phyloP scores from a whole-genome alignment of 2,888 invertebrate species.

The Strigamia maritima region DNA sequence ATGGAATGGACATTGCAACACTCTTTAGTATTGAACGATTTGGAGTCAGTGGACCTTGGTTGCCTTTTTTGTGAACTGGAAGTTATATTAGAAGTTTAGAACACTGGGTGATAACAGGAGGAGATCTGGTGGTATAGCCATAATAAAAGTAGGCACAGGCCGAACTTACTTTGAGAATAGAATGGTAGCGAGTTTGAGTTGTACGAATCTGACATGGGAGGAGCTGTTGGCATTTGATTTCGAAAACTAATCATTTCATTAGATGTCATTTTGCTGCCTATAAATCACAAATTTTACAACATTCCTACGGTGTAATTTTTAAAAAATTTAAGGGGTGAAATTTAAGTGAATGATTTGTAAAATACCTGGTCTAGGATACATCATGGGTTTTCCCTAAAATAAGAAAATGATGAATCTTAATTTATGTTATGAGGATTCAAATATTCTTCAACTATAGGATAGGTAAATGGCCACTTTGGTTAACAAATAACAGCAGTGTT shows the following conservation, averaged over 20 bases:
- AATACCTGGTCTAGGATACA: not conserved
- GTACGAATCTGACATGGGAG: conserved; percentile 17
- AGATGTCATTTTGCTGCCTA: not conserved
- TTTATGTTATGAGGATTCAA: too few relatives aligned
- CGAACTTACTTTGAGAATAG: conserved; percentile 16
- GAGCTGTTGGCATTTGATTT: conserved; percentile 23
- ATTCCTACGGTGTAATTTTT: too few relatives aligned
- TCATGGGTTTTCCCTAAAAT: not conserved
- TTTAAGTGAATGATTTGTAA: not conserved
- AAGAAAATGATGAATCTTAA: too few relatives aligned
- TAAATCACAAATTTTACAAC: too few relatives aligned
- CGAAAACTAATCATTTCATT: not conserved
- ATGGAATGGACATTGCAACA: not conserved
- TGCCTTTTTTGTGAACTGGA: not conserved
- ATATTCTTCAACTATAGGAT: too few relatives aligned
- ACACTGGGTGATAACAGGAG: too few relatives aligned
- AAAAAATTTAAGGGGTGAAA: too few relatives aligned
- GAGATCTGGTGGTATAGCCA: too few relatives aligned
- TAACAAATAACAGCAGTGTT: too few relatives aligned
- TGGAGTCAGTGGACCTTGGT: not conserved
- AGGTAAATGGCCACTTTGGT: too few relatives aligned
- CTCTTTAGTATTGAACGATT: not conserved
- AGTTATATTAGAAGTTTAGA: not conserved
- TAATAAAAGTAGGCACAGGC: not conserved
- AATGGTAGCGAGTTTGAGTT: not conserved